Percentiles rank a stretch among this genome's conserved stretches.
Evolutionary conservation across 2,888 invertebrate genomes (phyloP).

Genomic region (Diadegma fenestrale): DNA sequence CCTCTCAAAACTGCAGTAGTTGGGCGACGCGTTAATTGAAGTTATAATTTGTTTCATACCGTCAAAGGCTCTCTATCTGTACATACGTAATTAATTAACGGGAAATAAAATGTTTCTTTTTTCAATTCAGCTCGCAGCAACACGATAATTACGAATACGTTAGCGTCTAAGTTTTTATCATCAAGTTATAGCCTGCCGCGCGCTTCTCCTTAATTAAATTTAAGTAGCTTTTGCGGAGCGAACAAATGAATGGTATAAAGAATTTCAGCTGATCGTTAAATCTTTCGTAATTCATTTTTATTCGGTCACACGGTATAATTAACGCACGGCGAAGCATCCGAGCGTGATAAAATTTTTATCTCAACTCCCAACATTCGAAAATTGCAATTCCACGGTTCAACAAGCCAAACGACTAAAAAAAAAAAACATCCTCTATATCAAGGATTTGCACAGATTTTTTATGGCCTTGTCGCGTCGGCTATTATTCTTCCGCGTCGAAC

Average conservation of each 20-base stretch:
- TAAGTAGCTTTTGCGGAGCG: not conserved
- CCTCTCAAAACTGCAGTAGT: constrained; percentile 23
- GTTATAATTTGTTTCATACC: constrained; percentile 76
- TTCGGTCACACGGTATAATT: not conserved
- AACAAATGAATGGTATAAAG: not conserved
- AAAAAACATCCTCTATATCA: not conserved
- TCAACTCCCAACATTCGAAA: constrained; percentile 49
- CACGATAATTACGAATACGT: constrained; percentile 4
- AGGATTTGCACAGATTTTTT: constrained; percentile 11
- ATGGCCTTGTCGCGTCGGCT: not conserved
- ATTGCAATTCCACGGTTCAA: constrained; percentile 39
- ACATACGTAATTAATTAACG: constrained; percentile 75
- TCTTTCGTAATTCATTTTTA: not conserved
- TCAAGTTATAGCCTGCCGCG: not conserved
- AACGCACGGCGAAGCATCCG: not conserved
- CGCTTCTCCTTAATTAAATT: not conserved
- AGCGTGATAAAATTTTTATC: constrained; percentile 22
- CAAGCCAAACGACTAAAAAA: not conserved
- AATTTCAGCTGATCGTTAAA: not conserved
- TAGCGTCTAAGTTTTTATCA: not conserved
- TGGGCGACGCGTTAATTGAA: constrained; percentile 74
- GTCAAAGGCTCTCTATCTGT: constrained; percentile 70
- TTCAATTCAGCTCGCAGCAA: not conserved
- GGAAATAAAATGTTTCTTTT: constrained; percentile 38
- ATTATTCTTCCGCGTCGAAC: constrained; percentile 4